Base-by-base conservation (phyloP, 2,888 invertebrate species). In the Bedellia somnulentella region DNA sequence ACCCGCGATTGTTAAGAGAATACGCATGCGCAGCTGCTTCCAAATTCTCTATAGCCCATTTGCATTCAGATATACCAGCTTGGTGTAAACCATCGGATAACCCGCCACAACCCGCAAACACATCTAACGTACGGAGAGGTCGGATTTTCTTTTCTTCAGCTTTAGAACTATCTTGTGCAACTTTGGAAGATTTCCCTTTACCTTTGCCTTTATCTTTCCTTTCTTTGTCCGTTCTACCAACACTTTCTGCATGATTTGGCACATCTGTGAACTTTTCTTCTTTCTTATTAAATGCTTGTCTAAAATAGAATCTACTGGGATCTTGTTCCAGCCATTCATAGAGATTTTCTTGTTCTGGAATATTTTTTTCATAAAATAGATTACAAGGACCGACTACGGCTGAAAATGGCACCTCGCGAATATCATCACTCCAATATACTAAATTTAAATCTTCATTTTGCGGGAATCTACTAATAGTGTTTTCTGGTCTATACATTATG, bases 81-180 rank as follows among this genome's bases (percentile, higher is more conserved):
- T 80, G 81, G 43, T 84, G 83, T 21, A 88, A 54, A 1, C 87
- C 87, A 44, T 87, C 85, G 0, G 89, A 88, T 24, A 92, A 55
- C 12, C 90, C 92, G 24, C 92, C 92, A 57, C 90, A 91, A 0
- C 92, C 92, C 37, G 91, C 89, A 57, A 93, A 93, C 15, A 92
- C 85, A 49, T 92, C 92, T 44, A 93, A 61, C 22, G 85, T 82
- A 38, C 78, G 66, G 32, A 93, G 49, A 16, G 82, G 82, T 31
- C 60, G 53, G 0, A 77, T 41, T 15, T 75, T 49, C 8, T 44
- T 36, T 6, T 66, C 64, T 13, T 33, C 52, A 37, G 39, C 47
- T 31, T 37, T 47, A 43, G 23, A 30, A 31, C 49, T 55, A 2
- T 28, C 39, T 1, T 45, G 52, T 38, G 9, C 44, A 29, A 44